Base-by-base conservation (phyloP, 1,140 invertebrate genomes). In the Brachionus sp. region DNA sequence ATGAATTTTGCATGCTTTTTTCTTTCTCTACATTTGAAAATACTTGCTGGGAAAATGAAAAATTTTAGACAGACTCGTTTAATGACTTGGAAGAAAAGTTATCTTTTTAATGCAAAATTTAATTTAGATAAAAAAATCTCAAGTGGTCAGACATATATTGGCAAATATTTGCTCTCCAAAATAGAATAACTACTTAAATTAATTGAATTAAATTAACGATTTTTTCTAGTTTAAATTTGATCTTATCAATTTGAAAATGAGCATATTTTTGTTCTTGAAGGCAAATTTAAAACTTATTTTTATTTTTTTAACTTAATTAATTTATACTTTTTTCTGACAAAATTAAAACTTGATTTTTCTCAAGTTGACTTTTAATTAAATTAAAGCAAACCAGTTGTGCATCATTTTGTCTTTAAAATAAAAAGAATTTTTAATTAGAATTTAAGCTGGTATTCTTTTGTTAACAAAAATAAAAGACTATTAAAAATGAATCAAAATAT, bases 1-100 rank as follows among this genome's bases (percentile, higher is more conserved):
- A 57, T 57, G 39, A 57, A 57, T 57, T 57, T 57, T 57, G 50
- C 50, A 57, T 57, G 50, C 50, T 57, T 57, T 44, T 57, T 57
- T 57, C 50, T 57, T 23, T 16, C 50, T 57, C 19, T 57, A 57
- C 50, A 57, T 57, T 57, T 57, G 19, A 19, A 19, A 19, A 57
- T 19, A 23, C 50, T 57, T 23, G 50, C 19, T 57, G 50, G 16
- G 9, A 57, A 25, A 57, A 16, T 53, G 1, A 29, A 29, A 29
- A 29, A 19, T 25, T 57, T 19, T 7, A 19, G n/a, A 19, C 16
- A 57, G 50, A 9, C 50, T 57, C 2, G 19, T 1, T 23, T 57
- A 57, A 57, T 57, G 50, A 57, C 50, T 57, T 57, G 16, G 50
- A 19, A 7, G 16, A 57, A 57, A 57, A 57, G 50, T 57, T 19